Conservation (phyloP, 2,113 vertebrate genomes). For the Sphaerodactylus townsendi region DNA sequence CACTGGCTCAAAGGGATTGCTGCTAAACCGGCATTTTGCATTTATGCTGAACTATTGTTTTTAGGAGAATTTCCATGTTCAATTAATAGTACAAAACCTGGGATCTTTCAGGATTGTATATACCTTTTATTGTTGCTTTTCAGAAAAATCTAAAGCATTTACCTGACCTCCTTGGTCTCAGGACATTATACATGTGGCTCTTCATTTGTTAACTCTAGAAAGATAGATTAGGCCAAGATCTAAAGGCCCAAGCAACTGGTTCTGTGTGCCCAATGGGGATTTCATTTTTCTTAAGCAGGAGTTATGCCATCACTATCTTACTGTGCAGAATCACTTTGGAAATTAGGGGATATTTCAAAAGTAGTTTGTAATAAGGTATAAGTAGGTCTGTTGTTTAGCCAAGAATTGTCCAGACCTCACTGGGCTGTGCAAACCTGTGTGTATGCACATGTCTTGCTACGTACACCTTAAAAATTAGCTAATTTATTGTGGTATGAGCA, state of each 20-base stretch:
- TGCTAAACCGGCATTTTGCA: slow-evolving; percentile 25
- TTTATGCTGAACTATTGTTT: slow-evolving; percentile 28
- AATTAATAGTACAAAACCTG: slow-evolving; percentile 21
- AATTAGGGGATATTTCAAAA: neutral
- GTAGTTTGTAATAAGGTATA: neutral
- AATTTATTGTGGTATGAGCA: neutral
- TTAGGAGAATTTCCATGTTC: slow-evolving; percentile 10
- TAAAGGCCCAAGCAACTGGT: neutral
- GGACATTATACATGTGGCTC: neutral
- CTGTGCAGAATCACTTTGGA: neutral
- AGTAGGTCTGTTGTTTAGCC: neutral
- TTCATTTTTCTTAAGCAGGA: neutral
- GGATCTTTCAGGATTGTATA: slow-evolving; percentile 5
- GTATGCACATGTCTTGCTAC: neutral
- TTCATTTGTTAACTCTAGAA: neutral
- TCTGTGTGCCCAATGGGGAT: neutral
- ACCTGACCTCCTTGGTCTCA: neutral
- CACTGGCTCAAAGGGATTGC: slow-evolving; percentile 45
- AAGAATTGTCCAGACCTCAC: neutral
- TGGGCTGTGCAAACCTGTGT: neutral
- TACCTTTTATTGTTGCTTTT: slow-evolving; percentile 12
- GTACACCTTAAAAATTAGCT: neutral
- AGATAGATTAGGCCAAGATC: neutral
- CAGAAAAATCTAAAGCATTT: neutral
- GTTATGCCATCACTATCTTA: neutral